Percentiles rank a stretch among this genome's conserved stretches.
Conservation (phyloP, 2,113 vertebrate species). For the Anguilla rostrata region DNA sequence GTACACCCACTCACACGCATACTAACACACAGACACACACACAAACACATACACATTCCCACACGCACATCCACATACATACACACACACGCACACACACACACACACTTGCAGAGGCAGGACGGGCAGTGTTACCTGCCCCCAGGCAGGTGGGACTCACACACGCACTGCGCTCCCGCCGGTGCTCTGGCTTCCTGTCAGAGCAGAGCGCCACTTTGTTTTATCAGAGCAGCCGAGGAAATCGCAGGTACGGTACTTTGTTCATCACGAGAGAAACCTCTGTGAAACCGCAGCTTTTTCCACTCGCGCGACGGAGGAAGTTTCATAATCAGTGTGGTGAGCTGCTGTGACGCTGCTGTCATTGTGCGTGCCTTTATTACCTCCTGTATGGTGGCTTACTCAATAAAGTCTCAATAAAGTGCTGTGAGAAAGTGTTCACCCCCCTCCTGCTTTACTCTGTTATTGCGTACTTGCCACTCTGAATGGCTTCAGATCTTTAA, state of each 20-base stretch:
- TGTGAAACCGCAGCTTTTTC: constrained; percentile 75
- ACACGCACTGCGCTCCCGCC: neutral
- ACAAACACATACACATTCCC: too few species aligned
- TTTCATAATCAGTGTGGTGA: constrained; percentile 54
- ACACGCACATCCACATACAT: too few species aligned
- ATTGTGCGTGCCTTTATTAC: neutral
- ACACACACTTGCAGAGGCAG: neutral
- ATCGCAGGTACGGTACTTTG: constrained; percentile 50
- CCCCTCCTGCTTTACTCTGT: too few species aligned
- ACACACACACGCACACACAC: neutral
- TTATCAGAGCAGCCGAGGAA: neutral
- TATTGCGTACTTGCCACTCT: too few species aligned
- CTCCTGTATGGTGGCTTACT: neutral
- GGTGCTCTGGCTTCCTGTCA: neutral
- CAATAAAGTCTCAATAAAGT: neutral
- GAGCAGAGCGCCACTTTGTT: neutral
- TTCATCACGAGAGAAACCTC: constrained; percentile 65
- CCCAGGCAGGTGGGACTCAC: neutral
- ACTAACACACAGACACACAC: too few species aligned
- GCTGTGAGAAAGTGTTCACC: neutral
- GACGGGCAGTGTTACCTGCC: neutral
- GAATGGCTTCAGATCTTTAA: too few species aligned
- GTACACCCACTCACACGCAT: neutral
- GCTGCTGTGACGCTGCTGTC: constrained; percentile 8
- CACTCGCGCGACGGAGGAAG: constrained; percentile 60